A percentile compares a stretch with the other conserved stretches of the same genome.
These are phyloP conservation scores for Chelonus insularis DNA, from an alignment of 1,140 invertebrate genomes.

Conservation along the genomic window DNA sequence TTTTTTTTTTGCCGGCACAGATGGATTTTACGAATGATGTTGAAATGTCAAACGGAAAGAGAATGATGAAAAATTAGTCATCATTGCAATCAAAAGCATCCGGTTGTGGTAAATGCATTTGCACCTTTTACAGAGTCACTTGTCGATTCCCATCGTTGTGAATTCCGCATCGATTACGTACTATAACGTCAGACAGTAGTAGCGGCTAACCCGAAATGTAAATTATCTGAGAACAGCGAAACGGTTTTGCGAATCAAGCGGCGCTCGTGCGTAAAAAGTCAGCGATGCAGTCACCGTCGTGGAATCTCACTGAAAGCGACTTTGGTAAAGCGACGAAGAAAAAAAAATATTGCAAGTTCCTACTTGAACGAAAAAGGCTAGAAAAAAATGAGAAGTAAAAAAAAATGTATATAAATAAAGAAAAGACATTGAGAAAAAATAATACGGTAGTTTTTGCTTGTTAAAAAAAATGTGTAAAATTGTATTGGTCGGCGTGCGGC, in stretches of 20 bases:
- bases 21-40: no score
- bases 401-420: not conserved
- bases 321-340: constrained; percentile 3
- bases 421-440: constrained; percentile 28
- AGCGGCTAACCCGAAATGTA: constrained; percentile 23
- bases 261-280: constrained; percentile 34
- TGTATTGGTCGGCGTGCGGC: constrained; percentile 23
- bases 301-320: constrained; percentile 31
- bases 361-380: not conserved
- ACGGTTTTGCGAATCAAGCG: constrained; percentile 16
- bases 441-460: constrained; percentile 28
- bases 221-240: constrained; percentile 18
- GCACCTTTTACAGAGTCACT: not conserved
- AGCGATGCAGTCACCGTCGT: constrained; percentile 39
- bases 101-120: not conserved
- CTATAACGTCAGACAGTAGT: not conserved
- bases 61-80: no score
- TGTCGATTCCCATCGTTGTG: not conserved
- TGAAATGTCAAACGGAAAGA: no score
- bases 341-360: no score
- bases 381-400: not conserved
- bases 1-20: no score
- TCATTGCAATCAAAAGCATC: not conserved
- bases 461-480: constrained; percentile 40
- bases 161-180: not conserved